Conservation (phyloP, 2,888 invertebrate species). For the Drosophila setosimentum region DNA sequence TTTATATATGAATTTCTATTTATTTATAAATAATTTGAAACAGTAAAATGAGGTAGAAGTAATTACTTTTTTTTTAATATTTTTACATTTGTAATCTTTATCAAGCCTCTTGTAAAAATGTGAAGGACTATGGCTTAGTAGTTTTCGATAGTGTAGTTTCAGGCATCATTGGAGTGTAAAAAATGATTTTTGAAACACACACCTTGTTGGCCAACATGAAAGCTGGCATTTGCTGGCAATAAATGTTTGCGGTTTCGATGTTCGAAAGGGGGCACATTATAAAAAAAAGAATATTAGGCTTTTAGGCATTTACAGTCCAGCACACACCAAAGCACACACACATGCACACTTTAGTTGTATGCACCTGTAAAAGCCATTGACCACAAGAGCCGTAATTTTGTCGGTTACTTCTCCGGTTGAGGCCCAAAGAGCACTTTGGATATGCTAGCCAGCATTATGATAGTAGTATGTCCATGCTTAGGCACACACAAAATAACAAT, state of each 20-base stretch:
- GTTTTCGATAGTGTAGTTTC: slow-evolving; percentile 36
- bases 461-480: slow-evolving; percentile 17
- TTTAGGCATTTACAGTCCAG: slow-evolving; percentile 72
- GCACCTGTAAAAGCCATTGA: slow-evolving; percentile 61
- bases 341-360: slow-evolving; percentile 22
- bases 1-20: not conserved
- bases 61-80: not conserved
- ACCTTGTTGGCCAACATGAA: slow-evolving; percentile 63
- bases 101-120: not conserved
- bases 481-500: slow-evolving; percentile 30
- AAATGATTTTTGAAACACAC: slow-evolving; percentile 68
- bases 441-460: slow-evolving; percentile 17
- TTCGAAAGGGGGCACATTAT: slow-evolving; percentile 55
- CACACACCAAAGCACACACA: slow-evolving; percentile 27
- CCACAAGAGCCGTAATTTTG: slow-evolving; percentile 76
- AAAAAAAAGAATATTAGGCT: slow-evolving; percentile 54
- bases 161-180: slow-evolving; percentile 65
- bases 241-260: slow-evolving; percentile 75
- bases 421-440: slow-evolving; percentile 69
- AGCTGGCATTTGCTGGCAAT: slow-evolving; percentile 75
- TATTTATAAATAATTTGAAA: not conserved
- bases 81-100: not conserved
- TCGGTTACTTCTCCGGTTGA: slow-evolving; percentile 70
- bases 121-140: not conserved
- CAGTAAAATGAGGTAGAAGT: not conserved